These are phyloP conservation scores for Poeciliopsis turneri DNA, from an alignment of 2,797 vertebrate genomes.

Conservation along the genomic window DNA sequence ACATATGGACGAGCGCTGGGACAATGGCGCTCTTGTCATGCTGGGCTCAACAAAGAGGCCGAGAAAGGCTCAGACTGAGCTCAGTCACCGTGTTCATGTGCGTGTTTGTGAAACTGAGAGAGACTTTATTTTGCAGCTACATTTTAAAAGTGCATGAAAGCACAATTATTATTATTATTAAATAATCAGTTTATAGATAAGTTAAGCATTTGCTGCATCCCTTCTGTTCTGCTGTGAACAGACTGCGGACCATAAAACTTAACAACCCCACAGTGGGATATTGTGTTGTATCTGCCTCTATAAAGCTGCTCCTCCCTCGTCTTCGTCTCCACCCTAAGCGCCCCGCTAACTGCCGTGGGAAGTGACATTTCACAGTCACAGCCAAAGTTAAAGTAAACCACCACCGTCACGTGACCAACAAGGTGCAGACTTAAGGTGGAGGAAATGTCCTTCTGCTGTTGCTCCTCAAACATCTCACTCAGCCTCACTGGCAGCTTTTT, in stretches of 20 bases:
- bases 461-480: neutral
- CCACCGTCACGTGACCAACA: neutral
- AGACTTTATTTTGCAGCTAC: neutral
- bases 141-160: neutral
- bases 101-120: neutral
- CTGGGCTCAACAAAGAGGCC: constrained; percentile 67
- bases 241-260: constrained; percentile 9
- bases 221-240: constrained; percentile 17
- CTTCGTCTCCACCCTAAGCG: constrained; percentile 57
- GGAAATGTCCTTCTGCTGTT: neutral
- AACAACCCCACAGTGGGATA: constrained; percentile 4
- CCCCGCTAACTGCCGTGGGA: constrained; percentile 43
- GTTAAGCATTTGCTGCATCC: neutral
- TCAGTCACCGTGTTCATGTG: constrained; percentile 14
- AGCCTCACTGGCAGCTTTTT: neutral
- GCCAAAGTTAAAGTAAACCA: neutral
- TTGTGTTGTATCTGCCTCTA: neutral
- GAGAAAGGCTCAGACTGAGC: constrained; percentile 60
- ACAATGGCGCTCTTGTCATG: constrained; percentile 70
- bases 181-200: neutral
- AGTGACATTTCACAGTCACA: constrained; percentile 5
- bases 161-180: neutral
- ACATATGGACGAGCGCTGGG: constrained; percentile 63
- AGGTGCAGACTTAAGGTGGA: neutral
- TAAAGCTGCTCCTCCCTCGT: constrained; percentile 38